Percentiles rank a stretch among this genome's conserved stretches.
Conservation (phyloP, 2,113 vertebrate genomes). For the Agelaius phoeniceus region DNA sequence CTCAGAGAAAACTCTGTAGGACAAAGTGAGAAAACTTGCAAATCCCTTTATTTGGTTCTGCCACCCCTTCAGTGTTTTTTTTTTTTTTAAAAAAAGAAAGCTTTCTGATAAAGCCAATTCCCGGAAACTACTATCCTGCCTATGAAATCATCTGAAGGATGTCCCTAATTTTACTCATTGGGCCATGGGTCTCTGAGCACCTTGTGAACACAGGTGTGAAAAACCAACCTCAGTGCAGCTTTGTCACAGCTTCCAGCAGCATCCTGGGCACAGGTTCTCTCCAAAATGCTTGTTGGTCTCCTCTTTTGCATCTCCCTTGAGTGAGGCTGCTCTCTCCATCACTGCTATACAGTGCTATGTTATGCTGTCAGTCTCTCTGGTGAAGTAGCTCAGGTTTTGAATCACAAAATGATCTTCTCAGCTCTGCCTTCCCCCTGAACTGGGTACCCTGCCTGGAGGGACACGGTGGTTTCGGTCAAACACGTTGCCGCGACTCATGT, state of each 20-base stretch:
- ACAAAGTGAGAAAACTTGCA: background rate
- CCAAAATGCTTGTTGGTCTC: background rate
- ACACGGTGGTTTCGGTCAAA: background rate
- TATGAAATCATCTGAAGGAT: background rate
- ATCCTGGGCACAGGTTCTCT: accelerated
- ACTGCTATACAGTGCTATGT: background rate
- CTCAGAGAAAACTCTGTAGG: background rate
- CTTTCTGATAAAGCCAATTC: background rate
- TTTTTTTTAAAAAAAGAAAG: background rate
- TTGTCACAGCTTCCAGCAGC: accelerated
- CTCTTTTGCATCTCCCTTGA: background rate
- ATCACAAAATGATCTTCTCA: background rate
- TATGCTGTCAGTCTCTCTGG: background rate
- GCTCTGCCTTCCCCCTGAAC: background rate
- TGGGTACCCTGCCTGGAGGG: background rate
- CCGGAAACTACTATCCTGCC: background rate
- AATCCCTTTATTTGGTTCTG: background rate
- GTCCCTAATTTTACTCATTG: background rate
- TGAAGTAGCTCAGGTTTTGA: background rate
- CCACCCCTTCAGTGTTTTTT: background rate
- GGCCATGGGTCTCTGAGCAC: background rate
- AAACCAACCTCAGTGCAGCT: background rate
- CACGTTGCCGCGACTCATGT: background rate
- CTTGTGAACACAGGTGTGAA: background rate
- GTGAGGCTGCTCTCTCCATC: background rate